These are phyloP conservation scores for Spheniscus humboldti DNA, from an alignment of 2,797 vertebrate genomes.

Conservation along the genomic window DNA sequence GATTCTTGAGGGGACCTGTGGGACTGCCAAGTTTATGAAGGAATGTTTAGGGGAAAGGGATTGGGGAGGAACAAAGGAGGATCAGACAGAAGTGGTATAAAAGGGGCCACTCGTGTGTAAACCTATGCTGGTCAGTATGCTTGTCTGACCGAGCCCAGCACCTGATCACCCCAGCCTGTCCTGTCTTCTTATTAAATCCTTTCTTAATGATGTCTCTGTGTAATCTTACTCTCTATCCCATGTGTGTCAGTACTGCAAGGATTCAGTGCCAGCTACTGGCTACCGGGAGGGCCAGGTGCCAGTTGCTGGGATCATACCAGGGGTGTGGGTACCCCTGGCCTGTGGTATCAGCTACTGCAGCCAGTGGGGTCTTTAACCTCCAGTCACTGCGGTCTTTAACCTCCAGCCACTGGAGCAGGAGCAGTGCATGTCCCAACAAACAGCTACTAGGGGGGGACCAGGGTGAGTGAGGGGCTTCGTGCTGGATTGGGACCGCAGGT, in stretches of 20 bases:
- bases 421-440: accelerated
- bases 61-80: background rate
- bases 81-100: background rate
- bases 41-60: background rate
- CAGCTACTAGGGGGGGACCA: too few species aligned
- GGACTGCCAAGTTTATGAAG: background rate
- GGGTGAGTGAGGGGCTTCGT: background rate
- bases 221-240: background rate
- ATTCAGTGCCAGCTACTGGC: background rate
- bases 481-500: accelerated
- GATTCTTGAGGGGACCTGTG: background rate
- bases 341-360: background rate
- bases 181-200: background rate
- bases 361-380: background rate
- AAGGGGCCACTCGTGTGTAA: background rate
- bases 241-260: background rate
- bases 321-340: background rate
- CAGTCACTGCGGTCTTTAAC: background rate
- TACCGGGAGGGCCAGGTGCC: background rate
- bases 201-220: background rate
- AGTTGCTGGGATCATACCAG: background rate
- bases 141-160: background rate
- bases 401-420: accelerated
- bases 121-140: accelerated
- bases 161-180: background rate